Base-by-base conservation (phyloP, 2,797 vertebrate species). In the Poecile montanus region DNA sequence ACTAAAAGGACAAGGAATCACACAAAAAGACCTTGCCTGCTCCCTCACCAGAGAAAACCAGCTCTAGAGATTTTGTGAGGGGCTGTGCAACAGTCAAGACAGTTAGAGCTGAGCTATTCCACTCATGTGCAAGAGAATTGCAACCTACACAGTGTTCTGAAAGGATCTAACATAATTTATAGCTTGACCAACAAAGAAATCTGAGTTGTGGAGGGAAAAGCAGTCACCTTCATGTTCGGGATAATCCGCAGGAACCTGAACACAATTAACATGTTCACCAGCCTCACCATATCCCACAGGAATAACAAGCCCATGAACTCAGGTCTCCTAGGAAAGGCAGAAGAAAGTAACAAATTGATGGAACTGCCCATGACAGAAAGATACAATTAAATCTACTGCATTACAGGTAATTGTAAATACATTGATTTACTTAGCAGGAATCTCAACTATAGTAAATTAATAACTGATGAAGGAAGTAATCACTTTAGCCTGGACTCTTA, bases 211-310 rank as follows among this genome's bases (percentile, higher is more conserved):
- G 53, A 9, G 6, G 22, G 16, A 27, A 23, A 30, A 73, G 82
- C 4, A 80, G 42, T 4, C 65, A 99, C 99, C 98, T 99, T 99
- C 96, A 99, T 98, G 54, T 98, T 98, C 8, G 98, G 98, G 91
- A 99, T 99, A 93, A 99, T 98, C 57, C 99, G 94, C 83, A 99
- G 97, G 96, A 99, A 99, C 44, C 99, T 98, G 96, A 99, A 98
- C n/a, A 99, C 99, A 16, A 99, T 99, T 29, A 99, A 95, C 98
- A 99, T 98, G 97, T 99, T 99, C 94, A 98, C 98, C 93, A 99
- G 87, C 9, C 99, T 98, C 26, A 98, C 95, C 98, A 99, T 98
- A 93, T 99, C 99, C 99, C 99, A 99, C 67, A 99, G 97, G 27
- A 99, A 98, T 29, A 99, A 65, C 45, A 97, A 71, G 10, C 97